phyloP scores from a whole-genome alignment of 2,113 vertebrate species.

The Engraulis encrasicolus region DNA sequence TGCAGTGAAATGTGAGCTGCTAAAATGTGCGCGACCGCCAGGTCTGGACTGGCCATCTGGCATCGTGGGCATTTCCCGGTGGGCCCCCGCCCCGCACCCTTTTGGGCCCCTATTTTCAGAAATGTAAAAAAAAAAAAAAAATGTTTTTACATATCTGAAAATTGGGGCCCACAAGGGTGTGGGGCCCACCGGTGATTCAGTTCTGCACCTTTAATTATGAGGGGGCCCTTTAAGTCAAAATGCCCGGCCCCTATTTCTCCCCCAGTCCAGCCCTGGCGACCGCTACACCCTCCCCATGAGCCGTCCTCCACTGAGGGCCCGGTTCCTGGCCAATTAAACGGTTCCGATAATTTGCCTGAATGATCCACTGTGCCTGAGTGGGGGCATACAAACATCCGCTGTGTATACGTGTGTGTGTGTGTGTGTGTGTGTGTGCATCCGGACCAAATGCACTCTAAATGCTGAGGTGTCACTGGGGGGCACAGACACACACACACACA shows the following conservation, averaged over 20 bases:
- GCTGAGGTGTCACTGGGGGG: conserved; percentile 20
- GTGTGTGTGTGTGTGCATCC: conserved; percentile 41
- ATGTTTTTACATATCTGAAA: too few relatives aligned
- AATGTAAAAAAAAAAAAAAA: too few relatives aligned
- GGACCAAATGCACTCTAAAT: conserved; percentile 22
- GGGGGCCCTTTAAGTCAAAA: too few relatives aligned
- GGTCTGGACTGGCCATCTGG: too few relatives aligned
- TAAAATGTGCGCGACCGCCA: conserved; percentile 58
- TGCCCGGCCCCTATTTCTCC: too few relatives aligned
- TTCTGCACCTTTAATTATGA: too few relatives aligned
- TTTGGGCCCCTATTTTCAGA: too few relatives aligned
- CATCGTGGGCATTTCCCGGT: too few relatives aligned
- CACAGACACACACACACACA: conserved; percentile 16
- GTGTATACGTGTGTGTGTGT: conserved; percentile 20
- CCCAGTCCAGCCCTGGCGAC: too few relatives aligned
- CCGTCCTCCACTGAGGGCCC: conserved; percentile 66
- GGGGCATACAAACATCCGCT: conserved; percentile 68
- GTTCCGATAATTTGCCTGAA: conserved; percentile 65
- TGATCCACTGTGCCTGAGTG: conserved; percentile 57
- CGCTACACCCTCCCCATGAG: conserved; percentile 64
- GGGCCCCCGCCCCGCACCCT: too few relatives aligned
- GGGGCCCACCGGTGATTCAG: too few relatives aligned
- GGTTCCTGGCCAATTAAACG: conserved; percentile 71
- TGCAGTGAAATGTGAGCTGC: conserved; percentile 68
- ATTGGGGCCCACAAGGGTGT: too few relatives aligned